Evolutionary conservation across 2,113 vertebrate genomes (phyloP).

Genomic region (Pomatorhinus ruficollis): DNA sequence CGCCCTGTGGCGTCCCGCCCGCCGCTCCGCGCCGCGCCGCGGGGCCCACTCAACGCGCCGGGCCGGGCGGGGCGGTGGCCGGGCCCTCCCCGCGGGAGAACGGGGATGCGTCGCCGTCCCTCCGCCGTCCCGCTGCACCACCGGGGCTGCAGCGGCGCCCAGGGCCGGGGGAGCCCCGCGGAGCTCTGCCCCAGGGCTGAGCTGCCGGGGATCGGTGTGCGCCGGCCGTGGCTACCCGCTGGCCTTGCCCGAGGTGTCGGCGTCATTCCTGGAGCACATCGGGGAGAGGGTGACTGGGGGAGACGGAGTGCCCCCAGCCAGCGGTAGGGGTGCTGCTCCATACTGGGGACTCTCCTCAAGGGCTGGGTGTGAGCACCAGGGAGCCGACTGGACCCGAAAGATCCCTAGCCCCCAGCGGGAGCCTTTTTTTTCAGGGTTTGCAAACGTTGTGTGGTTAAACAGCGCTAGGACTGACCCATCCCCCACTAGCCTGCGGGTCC

Average conservation of each 20-base stretch:
- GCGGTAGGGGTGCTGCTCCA: background rate
- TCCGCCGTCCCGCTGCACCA: too few relatives aligned
- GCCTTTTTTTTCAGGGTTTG: background rate
- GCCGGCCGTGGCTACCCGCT: background rate
- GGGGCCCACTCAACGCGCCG: background rate
- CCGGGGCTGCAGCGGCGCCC: background rate
- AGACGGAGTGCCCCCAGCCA: too few relatives aligned
- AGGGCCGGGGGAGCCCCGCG: background rate
- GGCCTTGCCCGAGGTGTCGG: background rate
- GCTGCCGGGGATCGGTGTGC: background rate
- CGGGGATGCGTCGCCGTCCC: background rate
- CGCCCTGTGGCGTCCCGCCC: too few relatives aligned
- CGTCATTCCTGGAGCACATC: background rate
- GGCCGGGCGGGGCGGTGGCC: background rate
- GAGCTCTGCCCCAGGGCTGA: background rate
- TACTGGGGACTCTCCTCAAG: background rate
- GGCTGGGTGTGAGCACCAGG: rapidly evolving
- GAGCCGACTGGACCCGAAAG: background rate
- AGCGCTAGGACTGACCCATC: rapidly evolving
- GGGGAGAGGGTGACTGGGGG: background rate
- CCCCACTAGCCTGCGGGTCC: background rate
- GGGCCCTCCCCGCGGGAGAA: background rate
- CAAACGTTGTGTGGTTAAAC: background rate
- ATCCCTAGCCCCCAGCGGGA: rapidly evolving
- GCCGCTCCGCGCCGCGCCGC: too few relatives aligned